Percentiles rank a stretch among this genome's conserved stretches.
These are phyloP conservation scores for Scopus umbretta DNA, from an alignment of 2,113 vertebrate species.

Conservation along the genomic window DNA sequence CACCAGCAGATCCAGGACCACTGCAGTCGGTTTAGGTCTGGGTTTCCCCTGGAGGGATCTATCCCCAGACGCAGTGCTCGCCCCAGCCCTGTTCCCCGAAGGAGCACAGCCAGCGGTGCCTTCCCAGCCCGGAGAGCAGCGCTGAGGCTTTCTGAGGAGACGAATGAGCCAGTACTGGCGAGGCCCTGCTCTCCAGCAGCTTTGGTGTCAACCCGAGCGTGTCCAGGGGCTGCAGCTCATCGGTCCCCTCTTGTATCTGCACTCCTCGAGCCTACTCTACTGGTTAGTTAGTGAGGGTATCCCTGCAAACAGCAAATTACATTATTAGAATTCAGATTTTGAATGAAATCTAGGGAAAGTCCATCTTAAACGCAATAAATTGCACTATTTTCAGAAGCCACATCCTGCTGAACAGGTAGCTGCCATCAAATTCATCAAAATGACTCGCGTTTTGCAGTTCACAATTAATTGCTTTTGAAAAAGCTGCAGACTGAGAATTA, in stretches of 20 bases:
- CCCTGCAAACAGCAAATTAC: neutral
- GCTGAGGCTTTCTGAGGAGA: neutral
- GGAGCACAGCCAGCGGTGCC: fast-evolving
- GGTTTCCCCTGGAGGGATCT: neutral
- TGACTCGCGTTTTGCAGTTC: neutral
- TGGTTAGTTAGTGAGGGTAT: fast-evolving
- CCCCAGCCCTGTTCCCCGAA: neutral
- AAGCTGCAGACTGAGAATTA: neutral
- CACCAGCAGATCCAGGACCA: neutral
- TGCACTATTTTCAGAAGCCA: neutral
- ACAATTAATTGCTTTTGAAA: neutral
- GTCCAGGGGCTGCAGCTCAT: neutral
- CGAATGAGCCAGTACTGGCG: fast-evolving
- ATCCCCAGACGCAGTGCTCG: fast-evolving
- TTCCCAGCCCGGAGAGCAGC: fast-evolving
- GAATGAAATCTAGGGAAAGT: neutral
- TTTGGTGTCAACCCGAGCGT: fast-evolving
- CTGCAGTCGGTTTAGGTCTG: fast-evolving
- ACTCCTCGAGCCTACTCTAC: neutral
- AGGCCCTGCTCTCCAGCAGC: neutral
- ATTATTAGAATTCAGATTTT: fast-evolving
- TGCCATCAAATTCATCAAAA: neutral
- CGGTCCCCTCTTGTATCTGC: fast-evolving
- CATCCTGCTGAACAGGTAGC: neutral
- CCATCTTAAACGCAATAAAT: fast-evolving